Base-by-base conservation (phyloP, 2,113 vertebrate species). In the Pyxicephalus adspersus region DNA sequence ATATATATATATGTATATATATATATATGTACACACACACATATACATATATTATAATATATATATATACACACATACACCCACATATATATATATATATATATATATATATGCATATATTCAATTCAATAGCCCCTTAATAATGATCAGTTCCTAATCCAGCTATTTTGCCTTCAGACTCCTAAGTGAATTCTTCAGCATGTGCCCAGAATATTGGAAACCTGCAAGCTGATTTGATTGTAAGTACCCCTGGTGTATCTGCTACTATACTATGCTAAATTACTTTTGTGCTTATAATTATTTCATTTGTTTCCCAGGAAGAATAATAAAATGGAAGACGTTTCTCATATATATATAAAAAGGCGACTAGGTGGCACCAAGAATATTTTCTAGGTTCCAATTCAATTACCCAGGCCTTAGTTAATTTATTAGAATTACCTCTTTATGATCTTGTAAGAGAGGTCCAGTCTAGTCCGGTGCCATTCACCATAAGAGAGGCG, bases 311-410 rank as follows among this genome's bases (percentile, higher is more conserved):
- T 18, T 67, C n/a, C 8, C 52, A n/a, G 28, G 29, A 50, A 19
- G 38, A 52, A 55, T 23, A 64, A 29, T 28, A 28, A 45, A 19
- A 51, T 54, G 58, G 38, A 76, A n/a, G 25, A 13, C 28, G 23
- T 31, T 55, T 17, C 26, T 22, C 31, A 17, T 2, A 23, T n/a
- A 18, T 28, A 13, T 23, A 16, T 57, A 3, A 66, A 34, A 28
- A 54, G 19, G 54, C 64, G 64, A 66, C 64, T 58, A 28, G 29
- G 54, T 57, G 76, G 28, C 76, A 66, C 76, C 76, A 77, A 54
- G 22, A 58, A n/a, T 22, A 6, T 66, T 55, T 23, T 52, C 28
- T 50, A 19, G 20, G 17, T 45, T 20, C 58, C 60, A 75, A 31
- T 70, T 25, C 13, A 17, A 57, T 45, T 75, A 60, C 26, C 11